These are phyloP conservation scores for Diachasmimorpha longicaudata DNA, from an alignment of 1,140 invertebrate genomes.

Conservation along the genomic window DNA sequence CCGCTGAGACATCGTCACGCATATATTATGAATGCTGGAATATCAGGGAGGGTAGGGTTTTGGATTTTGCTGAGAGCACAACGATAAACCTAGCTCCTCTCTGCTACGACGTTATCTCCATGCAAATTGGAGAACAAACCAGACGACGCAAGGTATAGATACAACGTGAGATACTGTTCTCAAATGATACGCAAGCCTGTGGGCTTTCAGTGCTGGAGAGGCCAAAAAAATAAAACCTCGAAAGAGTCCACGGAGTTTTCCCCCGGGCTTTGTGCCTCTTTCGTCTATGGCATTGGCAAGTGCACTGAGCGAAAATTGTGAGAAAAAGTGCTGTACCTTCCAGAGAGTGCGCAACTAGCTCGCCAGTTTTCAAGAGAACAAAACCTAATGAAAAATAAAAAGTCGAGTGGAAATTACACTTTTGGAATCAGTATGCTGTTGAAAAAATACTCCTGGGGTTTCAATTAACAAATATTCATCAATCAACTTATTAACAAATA, in stretches of 20 bases:
- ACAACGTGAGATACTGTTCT: neutral
- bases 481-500: too few species aligned
- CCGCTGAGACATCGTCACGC: constrained; percentile 32
- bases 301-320: neutral
- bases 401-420: too few species aligned
- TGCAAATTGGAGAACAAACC: constrained; percentile 42
- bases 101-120: constrained; percentile 36
- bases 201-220: neutral
- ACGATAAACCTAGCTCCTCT: neutral
- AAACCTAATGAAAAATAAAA: too few species aligned
- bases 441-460: too few species aligned
- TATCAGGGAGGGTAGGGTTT: neutral
- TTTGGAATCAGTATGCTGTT: too few species aligned
- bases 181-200: neutral
- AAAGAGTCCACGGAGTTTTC: neutral
- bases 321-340: neutral
- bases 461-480: too few species aligned
- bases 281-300: neutral
- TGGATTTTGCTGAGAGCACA: neutral
- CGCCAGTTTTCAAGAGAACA: too few species aligned
- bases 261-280: too few species aligned
- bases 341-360: neutral
- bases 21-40: constrained; percentile 47
- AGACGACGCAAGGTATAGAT: constrained; percentile 13
- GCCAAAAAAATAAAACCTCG: neutral